Evolutionary conservation across 2,888 invertebrate genomes (phyloP).

Genomic region (Hermodice carunculata): DNA sequence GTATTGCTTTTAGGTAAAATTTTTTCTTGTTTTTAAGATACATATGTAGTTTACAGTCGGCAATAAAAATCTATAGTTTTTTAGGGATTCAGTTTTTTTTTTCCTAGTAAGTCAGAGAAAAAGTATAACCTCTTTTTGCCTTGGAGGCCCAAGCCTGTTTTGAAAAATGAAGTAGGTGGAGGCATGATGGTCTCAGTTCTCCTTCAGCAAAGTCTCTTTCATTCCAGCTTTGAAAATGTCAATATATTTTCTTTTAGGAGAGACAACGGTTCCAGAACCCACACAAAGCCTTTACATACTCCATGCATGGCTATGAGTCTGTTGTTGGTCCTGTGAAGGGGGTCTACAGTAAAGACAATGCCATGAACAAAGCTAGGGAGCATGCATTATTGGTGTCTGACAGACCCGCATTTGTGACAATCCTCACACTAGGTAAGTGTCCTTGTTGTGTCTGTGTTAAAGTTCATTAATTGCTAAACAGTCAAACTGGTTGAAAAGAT

Average conservation of each 20-base stretch:
- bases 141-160: neutral
- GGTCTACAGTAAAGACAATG: constrained; percentile 75
- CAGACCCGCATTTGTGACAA: constrained; percentile 91
- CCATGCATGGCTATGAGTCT: constrained; percentile 87
- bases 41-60: no score
- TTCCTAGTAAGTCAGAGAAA: no score
- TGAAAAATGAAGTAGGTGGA: no score
- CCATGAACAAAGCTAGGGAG: constrained; percentile 79
- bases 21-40: no score
- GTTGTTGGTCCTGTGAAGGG: constrained; percentile 86
- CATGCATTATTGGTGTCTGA: constrained; percentile 85
- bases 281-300: constrained; percentile 91
- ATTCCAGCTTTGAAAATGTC: neutral
- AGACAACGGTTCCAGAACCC: constrained; percentile 87
- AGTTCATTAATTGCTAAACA: no score
- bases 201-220: no score
- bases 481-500: no score
- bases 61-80: no score
- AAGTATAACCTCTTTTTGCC: neutral
- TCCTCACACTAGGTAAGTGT: constrained; percentile 79
- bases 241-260: constrained; percentile 77
- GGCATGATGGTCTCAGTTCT: no score
- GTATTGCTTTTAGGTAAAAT: no score
- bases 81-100: no score
- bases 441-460: no score